Percentiles rank a stretch among this genome's conserved stretches.
phyloP scores from a whole-genome alignment of 2,797 vertebrate genomes.

The Euthynnus affinis region DNA sequence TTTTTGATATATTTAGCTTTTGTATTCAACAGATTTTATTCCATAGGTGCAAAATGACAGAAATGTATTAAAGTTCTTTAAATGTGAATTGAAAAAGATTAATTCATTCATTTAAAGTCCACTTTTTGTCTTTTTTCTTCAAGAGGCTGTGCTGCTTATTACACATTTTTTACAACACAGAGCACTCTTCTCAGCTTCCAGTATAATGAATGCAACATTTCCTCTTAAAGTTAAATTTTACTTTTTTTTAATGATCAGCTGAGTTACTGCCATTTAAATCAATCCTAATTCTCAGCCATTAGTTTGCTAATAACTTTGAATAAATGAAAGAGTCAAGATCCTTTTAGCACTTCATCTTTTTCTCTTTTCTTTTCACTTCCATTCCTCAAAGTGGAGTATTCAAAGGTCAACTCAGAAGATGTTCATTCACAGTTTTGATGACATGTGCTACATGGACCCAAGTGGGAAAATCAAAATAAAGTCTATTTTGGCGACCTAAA shows the following conservation, averaged over 20 bases:
- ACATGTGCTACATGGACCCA: not conserved
- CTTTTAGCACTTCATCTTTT: not conserved
- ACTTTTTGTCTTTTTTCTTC: constrained; percentile 28
- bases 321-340: constrained; percentile 4
- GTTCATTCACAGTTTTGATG: constrained; percentile 5
- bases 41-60: constrained; percentile 56
- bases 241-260: constrained; percentile 9
- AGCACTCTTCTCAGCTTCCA: not conserved
- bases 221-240: not conserved
- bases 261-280: constrained; percentile 25
- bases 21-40: constrained; percentile 76
- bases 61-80: constrained; percentile 54
- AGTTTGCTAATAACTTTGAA: not conserved
- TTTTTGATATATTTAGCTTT: constrained; percentile 76
- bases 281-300: not conserved
- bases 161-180: constrained; percentile 15
- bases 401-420: not conserved
- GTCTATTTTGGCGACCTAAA: constrained; percentile 39
- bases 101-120: constrained; percentile 35
- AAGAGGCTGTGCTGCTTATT: not conserved
- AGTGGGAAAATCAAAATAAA: constrained; percentile 38
- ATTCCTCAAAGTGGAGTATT: not conserved
- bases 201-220: constrained; percentile 4
- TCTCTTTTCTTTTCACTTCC: not conserved
- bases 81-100: constrained; percentile 35